Percentiles rank a stretch among this genome's conserved stretches.
phyloP scores from a whole-genome alignment of 2,888 invertebrate species.

The Eulithis testata region DNA sequence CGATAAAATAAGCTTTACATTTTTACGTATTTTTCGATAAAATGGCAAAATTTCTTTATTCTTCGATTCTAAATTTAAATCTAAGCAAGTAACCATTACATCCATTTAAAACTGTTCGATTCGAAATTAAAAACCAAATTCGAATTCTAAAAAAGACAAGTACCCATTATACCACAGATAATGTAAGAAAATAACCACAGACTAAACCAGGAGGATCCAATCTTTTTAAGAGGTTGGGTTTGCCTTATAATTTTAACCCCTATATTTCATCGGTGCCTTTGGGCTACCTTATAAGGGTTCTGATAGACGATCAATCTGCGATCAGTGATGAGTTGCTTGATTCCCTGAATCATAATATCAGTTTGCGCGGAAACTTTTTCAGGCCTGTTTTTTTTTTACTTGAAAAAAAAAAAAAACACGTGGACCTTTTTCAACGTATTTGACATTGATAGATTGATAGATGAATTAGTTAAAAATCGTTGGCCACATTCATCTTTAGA shows the following conservation, averaged over 20 bases:
- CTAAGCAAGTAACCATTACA: no score
- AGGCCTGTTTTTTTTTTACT: no score
- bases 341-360: conserved; percentile 2
- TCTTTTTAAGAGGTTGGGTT: conserved; percentile 27
- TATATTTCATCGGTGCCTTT: conserved; percentile 41
- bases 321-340: conserved; percentile 1
- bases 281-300: conserved; percentile 34
- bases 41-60: no score
- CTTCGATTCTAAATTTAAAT: no score
- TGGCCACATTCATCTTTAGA: no score
- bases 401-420: no score
- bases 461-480: no score
- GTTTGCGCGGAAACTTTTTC: neutral
- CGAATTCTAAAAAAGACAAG: neutral
- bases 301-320: conserved; percentile 18
- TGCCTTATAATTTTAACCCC: conserved; percentile 39
- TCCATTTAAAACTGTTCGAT: no score
- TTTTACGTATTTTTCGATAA: neutral
- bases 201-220: conserved; percentile 24
- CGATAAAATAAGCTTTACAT: conserved; percentile 15
- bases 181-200: conserved; percentile 18
- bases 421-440: no score
- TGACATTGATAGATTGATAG: no score
- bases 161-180: conserved; percentile 17
- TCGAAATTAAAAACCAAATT: neutral